Evolutionary conservation across 2,888 invertebrate species (phyloP).

Genomic region (Epinotia bilunana): DNA sequence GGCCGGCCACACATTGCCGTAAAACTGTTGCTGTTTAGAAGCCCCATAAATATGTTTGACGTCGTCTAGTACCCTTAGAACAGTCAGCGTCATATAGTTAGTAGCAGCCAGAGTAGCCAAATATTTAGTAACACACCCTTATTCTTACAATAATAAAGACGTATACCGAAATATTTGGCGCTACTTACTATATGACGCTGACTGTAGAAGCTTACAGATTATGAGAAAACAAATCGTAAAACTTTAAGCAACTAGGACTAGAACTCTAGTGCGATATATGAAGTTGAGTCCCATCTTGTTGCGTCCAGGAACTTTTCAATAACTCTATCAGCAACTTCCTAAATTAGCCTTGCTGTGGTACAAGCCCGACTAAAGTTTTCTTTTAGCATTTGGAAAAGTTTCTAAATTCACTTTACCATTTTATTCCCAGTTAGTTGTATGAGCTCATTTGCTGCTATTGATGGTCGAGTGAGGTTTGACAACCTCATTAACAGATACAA

Average conservation of each 20-base stretch:
- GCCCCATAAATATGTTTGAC: too few species aligned
- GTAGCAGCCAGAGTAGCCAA: too few species aligned
- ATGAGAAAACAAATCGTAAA: slow-evolving; percentile 35
- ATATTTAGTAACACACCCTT: too few species aligned
- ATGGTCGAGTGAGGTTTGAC: background rate
- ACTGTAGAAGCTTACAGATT: background rate
- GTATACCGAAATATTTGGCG: too few species aligned
- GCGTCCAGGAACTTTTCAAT: slow-evolving; percentile 57
- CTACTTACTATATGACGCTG: too few species aligned
- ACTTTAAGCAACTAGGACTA: slow-evolving; percentile 7
- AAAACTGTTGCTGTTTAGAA: too few species aligned
- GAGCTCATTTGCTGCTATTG: slow-evolving; percentile 13
- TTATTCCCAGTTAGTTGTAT: slow-evolving; percentile 11
- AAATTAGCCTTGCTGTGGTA: slow-evolving; percentile 50
- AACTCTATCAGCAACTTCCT: slow-evolving; percentile 67
- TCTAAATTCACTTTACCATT: slow-evolving; percentile 36
- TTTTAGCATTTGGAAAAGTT: slow-evolving; percentile 42
- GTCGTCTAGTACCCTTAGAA: too few species aligned
- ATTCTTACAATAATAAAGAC: too few species aligned
- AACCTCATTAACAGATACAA: background rate
- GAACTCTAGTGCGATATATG: slow-evolving; percentile 52
- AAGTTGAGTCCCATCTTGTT: slow-evolving; percentile 56
- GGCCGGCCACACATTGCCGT: too few species aligned
- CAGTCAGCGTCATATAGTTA: too few species aligned
- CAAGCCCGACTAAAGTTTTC: slow-evolving; percentile 36